Conservation (phyloP, 2,113 vertebrate genomes). For the Dryoscopus gambensis region DNA sequence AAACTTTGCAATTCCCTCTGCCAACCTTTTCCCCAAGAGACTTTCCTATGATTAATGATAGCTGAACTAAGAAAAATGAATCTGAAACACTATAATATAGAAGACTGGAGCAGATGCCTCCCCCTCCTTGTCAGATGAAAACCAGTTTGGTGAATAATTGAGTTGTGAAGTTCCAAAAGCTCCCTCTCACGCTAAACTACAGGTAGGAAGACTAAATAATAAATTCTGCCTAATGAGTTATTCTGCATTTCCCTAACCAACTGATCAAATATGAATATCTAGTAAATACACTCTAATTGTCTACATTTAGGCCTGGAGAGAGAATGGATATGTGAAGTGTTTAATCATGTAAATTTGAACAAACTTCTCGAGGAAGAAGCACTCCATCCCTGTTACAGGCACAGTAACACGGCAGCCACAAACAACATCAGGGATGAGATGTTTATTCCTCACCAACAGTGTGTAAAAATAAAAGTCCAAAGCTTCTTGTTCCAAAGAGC, state of each 20-base stretch:
- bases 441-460: background rate
- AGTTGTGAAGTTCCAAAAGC: slow-evolving; percentile 6
- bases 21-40: slow-evolving; percentile 1
- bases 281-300: slow-evolving; percentile 18
- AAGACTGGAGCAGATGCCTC: slow-evolving; percentile 2
- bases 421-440: background rate
- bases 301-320: background rate
- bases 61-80: slow-evolving; percentile 52
- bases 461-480: background rate
- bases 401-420: background rate
- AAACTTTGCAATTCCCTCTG: slow-evolving; percentile 21
- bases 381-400: background rate
- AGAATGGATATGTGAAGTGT: background rate
- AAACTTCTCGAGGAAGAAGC: background rate
- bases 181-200: slow-evolving; percentile 3
- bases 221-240: slow-evolving; percentile 48
- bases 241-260: slow-evolving; percentile 37
- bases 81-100: background rate
- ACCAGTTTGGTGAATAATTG: slow-evolving; percentile 45
- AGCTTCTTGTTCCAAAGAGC: background rate
- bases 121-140: slow-evolving; percentile 32
- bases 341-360: background rate
- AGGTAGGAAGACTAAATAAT: slow-evolving; percentile 7
- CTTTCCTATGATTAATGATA: slow-evolving; percentile 53
- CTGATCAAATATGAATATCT: slow-evolving; percentile 40